These are phyloP conservation scores for Hypena proboscidalis DNA, from an alignment of 2,888 invertebrate species.

Conservation along the genomic window DNA sequence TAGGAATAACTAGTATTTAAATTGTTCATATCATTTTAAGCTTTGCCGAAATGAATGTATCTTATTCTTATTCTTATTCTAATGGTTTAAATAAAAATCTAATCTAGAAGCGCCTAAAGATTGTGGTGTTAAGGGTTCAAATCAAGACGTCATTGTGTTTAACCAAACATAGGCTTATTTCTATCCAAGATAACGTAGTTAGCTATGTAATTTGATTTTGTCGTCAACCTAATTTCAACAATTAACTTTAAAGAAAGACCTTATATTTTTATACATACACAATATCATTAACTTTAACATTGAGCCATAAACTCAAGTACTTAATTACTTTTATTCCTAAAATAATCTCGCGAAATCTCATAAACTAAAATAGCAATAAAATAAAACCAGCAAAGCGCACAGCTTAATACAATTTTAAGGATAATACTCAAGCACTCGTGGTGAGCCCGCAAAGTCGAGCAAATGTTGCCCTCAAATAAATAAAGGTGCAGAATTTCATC, in stretches of 20 bases:
- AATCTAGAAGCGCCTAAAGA: no score
- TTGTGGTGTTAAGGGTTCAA: no score
- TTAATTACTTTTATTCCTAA: constrained; percentile 9
- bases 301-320: background rate
- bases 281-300: background rate
- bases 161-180: no score
- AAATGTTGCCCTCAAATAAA: constrained; percentile 44
- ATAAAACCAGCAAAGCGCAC: constrained; percentile 24
- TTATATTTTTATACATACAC: background rate
- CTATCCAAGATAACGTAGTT: no score
- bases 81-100: no score
- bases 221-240: no score
- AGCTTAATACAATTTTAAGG: constrained; percentile 42
- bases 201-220: no score
- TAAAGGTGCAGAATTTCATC: constrained; percentile 47
- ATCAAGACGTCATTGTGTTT: no score
- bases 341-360: constrained; percentile 7
- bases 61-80: no score
- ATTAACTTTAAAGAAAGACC: background rate
- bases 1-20: no score
- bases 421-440: constrained; percentile 35
- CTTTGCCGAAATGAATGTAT: no score
- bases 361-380: constrained; percentile 26
- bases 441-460: constrained; percentile 34
- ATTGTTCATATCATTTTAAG: no score